These are phyloP conservation scores for Ammodytes dubius DNA, from an alignment of 2,113 vertebrate species.

Conservation along the genomic window DNA sequence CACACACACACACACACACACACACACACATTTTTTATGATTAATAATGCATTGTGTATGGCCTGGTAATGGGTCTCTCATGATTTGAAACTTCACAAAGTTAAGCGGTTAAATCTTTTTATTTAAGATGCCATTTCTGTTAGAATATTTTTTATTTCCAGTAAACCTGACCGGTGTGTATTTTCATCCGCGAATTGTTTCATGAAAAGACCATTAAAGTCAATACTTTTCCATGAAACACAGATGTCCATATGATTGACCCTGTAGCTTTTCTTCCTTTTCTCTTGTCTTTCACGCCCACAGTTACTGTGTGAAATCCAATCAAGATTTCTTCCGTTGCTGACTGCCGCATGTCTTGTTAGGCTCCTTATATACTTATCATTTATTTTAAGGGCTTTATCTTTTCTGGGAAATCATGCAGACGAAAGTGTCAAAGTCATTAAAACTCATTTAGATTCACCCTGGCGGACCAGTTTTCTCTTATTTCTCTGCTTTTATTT, in stretches of 20 bases:
- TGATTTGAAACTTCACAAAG: constrained; percentile 26
- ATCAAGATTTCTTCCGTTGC: too few species aligned
- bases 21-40: constrained; percentile 1
- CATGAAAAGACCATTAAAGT: background rate
- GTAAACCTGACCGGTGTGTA: background rate
- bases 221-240: background rate
- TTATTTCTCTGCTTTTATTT: constrained; percentile 15
- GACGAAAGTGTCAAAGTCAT: constrained; percentile 2
- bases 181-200: background rate
- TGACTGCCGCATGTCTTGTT: too few species aligned
- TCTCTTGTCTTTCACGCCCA: background rate
- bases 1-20: background rate
- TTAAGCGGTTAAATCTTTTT: constrained; percentile 3
- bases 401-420: constrained; percentile 1
- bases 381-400: background rate
- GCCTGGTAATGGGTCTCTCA: constrained; percentile 52
- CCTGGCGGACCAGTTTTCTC: background rate
- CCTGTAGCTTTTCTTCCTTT: background rate
- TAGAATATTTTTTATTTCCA: background rate
- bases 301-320: too few species aligned
- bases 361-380: background rate
- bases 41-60: constrained; percentile 56
- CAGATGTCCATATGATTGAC: background rate
- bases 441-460: background rate
- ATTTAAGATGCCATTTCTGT: background rate